Base-by-base conservation (phyloP, 1,140 invertebrate species). In the Pantala flavescens region DNA sequence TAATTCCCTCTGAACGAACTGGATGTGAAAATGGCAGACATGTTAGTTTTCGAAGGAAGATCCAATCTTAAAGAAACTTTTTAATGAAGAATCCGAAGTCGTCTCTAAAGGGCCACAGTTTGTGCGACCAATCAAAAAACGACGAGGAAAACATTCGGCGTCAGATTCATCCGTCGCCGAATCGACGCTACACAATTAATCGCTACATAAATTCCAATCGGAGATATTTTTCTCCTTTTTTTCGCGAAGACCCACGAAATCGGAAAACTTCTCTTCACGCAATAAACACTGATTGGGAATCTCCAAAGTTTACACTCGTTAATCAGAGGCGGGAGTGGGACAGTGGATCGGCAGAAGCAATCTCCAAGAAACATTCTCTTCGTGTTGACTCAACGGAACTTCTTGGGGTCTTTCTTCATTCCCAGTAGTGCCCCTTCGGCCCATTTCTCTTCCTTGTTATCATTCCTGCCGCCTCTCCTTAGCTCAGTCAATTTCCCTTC, bases 361-460 rank as follows among this genome's bases (percentile, higher is more conserved):
- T 43, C 43, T 73, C 71, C 74, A 74, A 77, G 76, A 76, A 77
- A 74, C 76, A 77, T 73, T 73, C 75, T 74, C 76, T 77, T 76
- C 76, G 76, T 78, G 77, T 78, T 78, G 77, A 63, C 49, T 78
- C 77, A 76, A 75, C 71, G 72, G 72, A 74, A 70, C 73, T 75
- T 72, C 70, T 49, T 23, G 49, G 72, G 75, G 75, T 70, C 42
- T 72, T 24, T 75, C 71, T 71, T 73, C 74, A 43, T 24, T 43
- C 43, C 72, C 73, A 63, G 70, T 71, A 74, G 71, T 74, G 70
- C 72, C 77, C 77, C 74, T 70, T 11, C 23, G 14, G 1, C 24
- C 73, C n/a, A n/a, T 36, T 28, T 10, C 7, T 23, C 24, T 19
- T 12, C 55, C 77, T 75, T 43, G 74, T 79, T 63, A 63, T 63